Evolutionary conservation across 1,140 invertebrate genomes (phyloP).

Genomic region (Drosophila sp.): DNA sequence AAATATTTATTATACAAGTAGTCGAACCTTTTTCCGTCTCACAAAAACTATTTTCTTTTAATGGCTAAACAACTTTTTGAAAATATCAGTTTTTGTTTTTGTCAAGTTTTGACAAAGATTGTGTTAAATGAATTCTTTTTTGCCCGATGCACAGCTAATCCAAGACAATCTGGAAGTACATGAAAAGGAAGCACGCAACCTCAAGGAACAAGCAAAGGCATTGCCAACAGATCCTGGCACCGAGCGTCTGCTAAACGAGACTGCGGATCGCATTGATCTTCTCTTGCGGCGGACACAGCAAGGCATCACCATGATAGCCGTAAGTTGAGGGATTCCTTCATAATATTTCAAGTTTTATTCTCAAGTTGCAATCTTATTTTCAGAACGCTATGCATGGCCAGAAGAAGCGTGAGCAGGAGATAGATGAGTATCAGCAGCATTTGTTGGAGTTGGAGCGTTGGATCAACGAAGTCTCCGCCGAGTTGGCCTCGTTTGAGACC

Average conservation of each 20-base stretch:
- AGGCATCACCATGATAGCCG: constrained; percentile 82
- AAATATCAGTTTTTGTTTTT: constrained; percentile 12
- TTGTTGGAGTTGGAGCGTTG: constrained; percentile 88
- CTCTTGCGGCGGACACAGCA: constrained; percentile 77
- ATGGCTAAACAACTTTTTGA: constrained; percentile 28
- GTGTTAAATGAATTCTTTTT: constrained; percentile 14
- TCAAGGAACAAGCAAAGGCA: constrained; percentile 63
- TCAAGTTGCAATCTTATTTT: neutral
- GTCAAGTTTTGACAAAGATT: constrained; percentile 1
- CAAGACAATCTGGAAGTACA: constrained; percentile 81
- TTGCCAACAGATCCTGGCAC: constrained; percentile 75
- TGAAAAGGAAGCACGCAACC: constrained; percentile 66
- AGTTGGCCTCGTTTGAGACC: constrained; percentile 71
- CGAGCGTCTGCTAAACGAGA: constrained; percentile 77
- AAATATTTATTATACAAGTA: constrained; percentile 28
- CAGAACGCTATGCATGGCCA: constrained; percentile 86
- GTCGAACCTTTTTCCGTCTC: constrained; percentile 44
- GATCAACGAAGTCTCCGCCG: constrained; percentile 85
- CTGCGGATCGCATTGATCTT: constrained; percentile 76
- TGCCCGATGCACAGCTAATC: constrained; percentile 69
- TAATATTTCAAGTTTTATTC: neutral
- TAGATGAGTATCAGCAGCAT: constrained; percentile 87
- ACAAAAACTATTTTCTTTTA: constrained; percentile 19
- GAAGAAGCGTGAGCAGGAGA: constrained; percentile 86
- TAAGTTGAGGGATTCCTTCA: constrained; percentile 34